Base-by-base conservation (phyloP, 2,888 invertebrate genomes). In the Scaptomyza parva region DNA sequence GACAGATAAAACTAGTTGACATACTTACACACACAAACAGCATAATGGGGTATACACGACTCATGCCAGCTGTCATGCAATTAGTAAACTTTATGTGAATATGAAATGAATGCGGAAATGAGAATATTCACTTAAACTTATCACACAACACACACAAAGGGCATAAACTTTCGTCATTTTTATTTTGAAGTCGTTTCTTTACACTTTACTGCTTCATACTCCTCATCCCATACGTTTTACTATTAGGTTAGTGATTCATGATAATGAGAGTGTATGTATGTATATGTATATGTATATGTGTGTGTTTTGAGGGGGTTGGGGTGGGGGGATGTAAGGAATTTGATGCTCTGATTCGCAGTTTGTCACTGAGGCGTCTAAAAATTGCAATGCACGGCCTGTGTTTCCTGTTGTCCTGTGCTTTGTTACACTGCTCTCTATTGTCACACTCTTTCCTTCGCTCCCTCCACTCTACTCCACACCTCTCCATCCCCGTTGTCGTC, bases 1-100 rank as follows among this genome's bases (percentile, higher is more conserved):
- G 82, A 76, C 68, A 84, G 66, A 84, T 86, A 70, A 86, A 86
- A 86, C 80, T 75, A 86, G 86, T 82, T 86, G 84, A 86, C 84
- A 81, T 54, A 83, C 75, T 70, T 86, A 59, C n/a, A n/a, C n/a
- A 22, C 40, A 24, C 41, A 24, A 28, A 6, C 33, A 51, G 41
- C 17, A 35, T 51, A 41, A 28, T 39, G 6, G 28, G 58, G 69
- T 54, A 73, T 74, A 11, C 18, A 14, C 35, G 57, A 62, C 69
- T 35, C n/a, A 0, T 37, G 37, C 0, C 6, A 37, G 14, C 24
- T 14, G 17, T 5, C 17, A 22, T n/a, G n/a, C 17, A 9, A n/a
- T 30, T 33, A 3, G 30, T 1, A 17, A 12, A 26, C 12, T 8
- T 12, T 0, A 30, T 14, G 7, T 6, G 33, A 9, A 41, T 9